These are phyloP conservation scores for Cygnus buccinator DNA, from an alignment of 2,113 vertebrate species.

Conservation along the genomic window DNA sequence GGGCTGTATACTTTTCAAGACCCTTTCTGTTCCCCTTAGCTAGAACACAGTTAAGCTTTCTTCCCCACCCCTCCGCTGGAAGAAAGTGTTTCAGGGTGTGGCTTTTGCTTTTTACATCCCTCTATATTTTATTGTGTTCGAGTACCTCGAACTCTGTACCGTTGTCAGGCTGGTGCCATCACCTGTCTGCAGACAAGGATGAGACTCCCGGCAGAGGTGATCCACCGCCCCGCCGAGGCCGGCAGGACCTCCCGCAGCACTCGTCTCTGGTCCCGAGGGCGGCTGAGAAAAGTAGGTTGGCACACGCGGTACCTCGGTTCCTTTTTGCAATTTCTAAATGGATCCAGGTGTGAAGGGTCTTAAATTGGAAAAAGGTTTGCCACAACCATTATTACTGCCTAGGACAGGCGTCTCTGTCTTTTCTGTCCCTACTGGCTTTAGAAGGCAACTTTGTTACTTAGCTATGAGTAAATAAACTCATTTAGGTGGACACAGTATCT, in stretches of 20 bases:
- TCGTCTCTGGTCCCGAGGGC: too few species aligned
- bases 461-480: background rate
- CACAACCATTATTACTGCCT: background rate
- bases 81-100: background rate
- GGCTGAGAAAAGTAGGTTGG: background rate
- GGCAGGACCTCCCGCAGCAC: background rate
- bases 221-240: background rate
- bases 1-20: background rate
- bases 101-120: background rate
- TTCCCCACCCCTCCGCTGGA: background rate
- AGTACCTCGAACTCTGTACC: background rate
- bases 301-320: background rate
- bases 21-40: background rate
- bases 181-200: background rate
- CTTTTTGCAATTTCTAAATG: background rate
- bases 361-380: background rate
- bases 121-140: background rate
- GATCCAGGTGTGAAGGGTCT: background rate
- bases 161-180: background rate
- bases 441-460: background rate
- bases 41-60: background rate
- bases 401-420: background rate
- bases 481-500: background rate
- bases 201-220: background rate
- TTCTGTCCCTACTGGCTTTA: background rate